Evolutionary conservation across 2,888 invertebrate genomes (phyloP), one percentile per base, ranked within the genome.

Genomic region (Ophion ventricosus): DNA sequence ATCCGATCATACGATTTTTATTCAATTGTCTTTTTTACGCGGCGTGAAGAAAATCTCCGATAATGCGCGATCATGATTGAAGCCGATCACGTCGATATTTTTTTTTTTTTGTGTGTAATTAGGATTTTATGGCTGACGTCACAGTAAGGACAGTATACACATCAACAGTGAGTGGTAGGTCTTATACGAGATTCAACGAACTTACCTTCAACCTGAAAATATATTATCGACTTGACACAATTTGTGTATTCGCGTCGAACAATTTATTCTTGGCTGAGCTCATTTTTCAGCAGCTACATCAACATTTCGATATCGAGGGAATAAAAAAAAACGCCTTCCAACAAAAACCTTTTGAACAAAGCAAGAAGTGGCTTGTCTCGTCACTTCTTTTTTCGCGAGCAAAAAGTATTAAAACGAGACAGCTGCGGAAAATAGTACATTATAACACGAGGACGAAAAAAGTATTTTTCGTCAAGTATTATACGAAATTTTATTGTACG

Each of bases 181-280:
- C 86, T 83, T 43, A 35, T 87, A 88, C 85, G 66, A 76, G 82
- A 83, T 85, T 84, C 81, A 84, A 64, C 67, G 80, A 88, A 93
- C 93, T 93, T 93, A 93, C 93, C 93, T 93, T 92, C 66, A 35
- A 63, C 91, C 92, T 92, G 92, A 90, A 92, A 92, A 70, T 77
- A 57, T 84, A 87, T 69, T 77, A 61, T 49, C 70, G 49, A 63
- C 43, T 75, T 64, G 5, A 70, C 63, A 23, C 35, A 59, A 40
- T 43, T n/a, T 56, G 1, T 49, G 25, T 49, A 20, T 17, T 17
- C 10, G 56, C 3, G 8, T 49, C 17, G 14, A 67, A 49, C 63
- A 25, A 35, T 64, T n/a, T 35, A 0, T 49, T 25, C 17, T 17
- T 25, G 20, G 3, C 1, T 40, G 35, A 35, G 2, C 14, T 40